Base-by-base conservation (phyloP, 2,113 vertebrate species). In the Scopus umbretta region DNA sequence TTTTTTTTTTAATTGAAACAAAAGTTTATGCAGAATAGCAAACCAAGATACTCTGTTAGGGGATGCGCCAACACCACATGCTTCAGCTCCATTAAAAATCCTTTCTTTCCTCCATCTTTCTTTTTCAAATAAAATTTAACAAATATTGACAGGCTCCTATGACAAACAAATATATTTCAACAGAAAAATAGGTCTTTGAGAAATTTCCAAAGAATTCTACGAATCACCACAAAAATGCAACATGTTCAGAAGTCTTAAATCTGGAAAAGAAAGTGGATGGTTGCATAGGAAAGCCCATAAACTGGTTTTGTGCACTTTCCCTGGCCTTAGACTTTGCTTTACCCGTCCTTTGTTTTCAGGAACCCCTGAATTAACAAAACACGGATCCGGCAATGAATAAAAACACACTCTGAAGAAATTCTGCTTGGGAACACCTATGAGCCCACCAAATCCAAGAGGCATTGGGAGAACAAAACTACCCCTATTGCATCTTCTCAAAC, bases 391-490 rank as follows among this genome's bases (percentile, higher is more conserved):
- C 22, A 91, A 80, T 27, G 49, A 91, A 65, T 59, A 65, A 94
- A 86, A 85, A 50, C 26, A 70, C 5, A 10, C 36, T 23, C 27
- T 42, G 26, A 11, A 79, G 40, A 73, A 94, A 92, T 66, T 67
- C 68, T 65, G n/a, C 32, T 89, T 75, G 70, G 38, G 16, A 86
- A 89, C 7, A 30, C 15, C 16, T 29, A 25, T 11, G 25, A 75
- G 10, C 6, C 19, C 38, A 65, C 27, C 42, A 94, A 88, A 92
- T 50, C 84, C 81, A 75, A 56, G 22, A 71, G 22, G 13, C 3
- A 0, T 1, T 52, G 11, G 38, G 34, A 70, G 56, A 83, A 66
- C 23, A 83, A 42, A 88, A 62, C 13, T 36, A 7, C 0, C 0
- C 9, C 50, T 53, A 47, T 6, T 70, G 26, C 56, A 27, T 32